Base-by-base conservation (phyloP, 2,797 vertebrate species). In the Parambassis ranga region DNA sequence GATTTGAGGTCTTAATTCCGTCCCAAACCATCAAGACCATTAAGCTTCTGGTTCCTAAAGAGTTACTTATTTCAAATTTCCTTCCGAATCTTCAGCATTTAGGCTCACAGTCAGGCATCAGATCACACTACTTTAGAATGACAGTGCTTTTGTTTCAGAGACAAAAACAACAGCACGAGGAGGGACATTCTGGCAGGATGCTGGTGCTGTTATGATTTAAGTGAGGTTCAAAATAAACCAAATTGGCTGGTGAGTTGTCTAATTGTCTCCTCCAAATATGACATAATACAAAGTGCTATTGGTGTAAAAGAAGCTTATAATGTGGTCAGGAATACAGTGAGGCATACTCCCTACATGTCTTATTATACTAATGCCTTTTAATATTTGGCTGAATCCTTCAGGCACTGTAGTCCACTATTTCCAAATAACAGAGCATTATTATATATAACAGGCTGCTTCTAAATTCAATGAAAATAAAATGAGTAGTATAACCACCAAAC, bases 211-310 rank as follows among this genome's bases (percentile, higher is more conserved):
- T 44, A 19, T 43, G 50, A 53, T 52, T 70, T n/a, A 36, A 20
- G 13, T 33, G 3, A 10, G 55, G 13, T 19, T 53, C 14, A 61
- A 56, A 64, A 6, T 3, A 1, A 31, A 60, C 30, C 66, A 78
- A 50, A 47, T 63, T 58, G 36, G 19, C 30, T 57, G 19, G 10
- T 22, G 27, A 36, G 15, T 41, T 22, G n/a, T n/a, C 46, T n/a
- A 41, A 10, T 30, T 33, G 42, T 28, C 31, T 59, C 24, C 18
- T 56, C 33, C 44, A 53, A 43, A 39, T 55, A 32, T 51, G 37
- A 58, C 22, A 59, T 19, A 28, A 62, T 39, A 9, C 6, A 27
- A n/a, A 28, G 10, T 37, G 33, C 13, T n/a, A 4, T 6, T 39
- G 10, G 11, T 36, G 27, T 36, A 8, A 51, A 13, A 46, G 7